Conservation (phyloP, 2,113 vertebrate species). For the Nothoprocta pentlandii region DNA sequence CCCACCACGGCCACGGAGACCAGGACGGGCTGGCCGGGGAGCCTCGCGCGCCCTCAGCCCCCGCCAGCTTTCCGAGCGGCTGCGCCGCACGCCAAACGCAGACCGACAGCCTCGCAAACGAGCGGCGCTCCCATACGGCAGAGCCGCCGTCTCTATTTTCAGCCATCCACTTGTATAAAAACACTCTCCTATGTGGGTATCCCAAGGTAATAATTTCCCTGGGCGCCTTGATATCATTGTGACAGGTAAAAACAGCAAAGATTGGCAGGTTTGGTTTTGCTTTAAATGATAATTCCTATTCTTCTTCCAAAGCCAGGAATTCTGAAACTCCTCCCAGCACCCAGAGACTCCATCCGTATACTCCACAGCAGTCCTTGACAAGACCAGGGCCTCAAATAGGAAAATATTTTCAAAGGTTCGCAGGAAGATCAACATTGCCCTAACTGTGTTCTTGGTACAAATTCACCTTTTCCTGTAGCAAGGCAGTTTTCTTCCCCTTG, state of each 20-base stretch:
- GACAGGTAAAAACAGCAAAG: neutral
- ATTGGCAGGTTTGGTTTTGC: neutral
- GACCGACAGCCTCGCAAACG: neutral
- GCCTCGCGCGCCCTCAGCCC: neutral
- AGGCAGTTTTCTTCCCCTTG: neutral
- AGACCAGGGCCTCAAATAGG: neutral
- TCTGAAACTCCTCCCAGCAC: neutral
- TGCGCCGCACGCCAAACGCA: neutral
- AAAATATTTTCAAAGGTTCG: neutral
- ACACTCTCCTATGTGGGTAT: neutral
- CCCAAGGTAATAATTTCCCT: neutral
- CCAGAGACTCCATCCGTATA: neutral
- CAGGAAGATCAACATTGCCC: neutral
- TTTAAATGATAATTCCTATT: neutral
- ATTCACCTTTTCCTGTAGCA: neutral
- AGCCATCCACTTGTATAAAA: neutral
- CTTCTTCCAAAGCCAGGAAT: neutral
- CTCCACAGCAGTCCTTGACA: neutral
- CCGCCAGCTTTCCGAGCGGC: neutral
- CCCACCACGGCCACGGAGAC: accelerated
- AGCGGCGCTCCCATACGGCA: accelerated
- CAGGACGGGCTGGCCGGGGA: accelerated
- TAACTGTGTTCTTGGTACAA: neutral
- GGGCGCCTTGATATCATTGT: neutral
- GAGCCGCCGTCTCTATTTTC: neutral